These are phyloP conservation scores for Clanis bilineata DNA, from an alignment of 2,888 invertebrate species.

Conservation along the genomic window DNA sequence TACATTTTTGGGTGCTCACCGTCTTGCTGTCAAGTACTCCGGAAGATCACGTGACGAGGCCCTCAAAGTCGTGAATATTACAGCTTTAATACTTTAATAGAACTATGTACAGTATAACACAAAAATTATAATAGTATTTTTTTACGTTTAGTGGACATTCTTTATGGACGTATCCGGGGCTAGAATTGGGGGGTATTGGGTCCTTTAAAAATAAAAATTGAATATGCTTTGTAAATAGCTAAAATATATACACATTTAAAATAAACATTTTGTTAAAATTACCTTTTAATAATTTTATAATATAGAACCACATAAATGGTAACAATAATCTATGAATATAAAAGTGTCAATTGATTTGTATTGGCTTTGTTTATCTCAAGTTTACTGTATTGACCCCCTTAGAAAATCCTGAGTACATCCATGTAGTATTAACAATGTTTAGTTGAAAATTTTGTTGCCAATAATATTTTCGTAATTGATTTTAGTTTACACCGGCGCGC, in stretches of 20 bases:
- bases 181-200: background rate
- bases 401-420: background rate
- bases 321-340: too few relatives aligned
- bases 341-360: background rate
- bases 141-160: background rate
- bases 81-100: slow-evolving; percentile 17
- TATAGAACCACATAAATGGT: too few relatives aligned
- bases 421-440: background rate
- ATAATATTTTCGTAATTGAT: slow-evolving; percentile 1
- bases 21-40: slow-evolving; percentile 89
- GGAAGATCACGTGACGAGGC: slow-evolving; percentile 45
- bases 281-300: too few relatives aligned
- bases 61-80: slow-evolving; percentile 43
- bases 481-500: background rate
- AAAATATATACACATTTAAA: too few relatives aligned
- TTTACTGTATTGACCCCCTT: background rate
- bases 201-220: background rate
- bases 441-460: background rate
- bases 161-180: background rate
- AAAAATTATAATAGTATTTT: background rate
- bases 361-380: background rate
- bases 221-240: too few relatives aligned
- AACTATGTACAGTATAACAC: background rate
- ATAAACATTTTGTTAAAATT: too few relatives aligned
- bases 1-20: slow-evolving; percentile 92